phyloP scores from a whole-genome alignment of 2,797 vertebrate species.

The Uromys caudimaculatus region DNA sequence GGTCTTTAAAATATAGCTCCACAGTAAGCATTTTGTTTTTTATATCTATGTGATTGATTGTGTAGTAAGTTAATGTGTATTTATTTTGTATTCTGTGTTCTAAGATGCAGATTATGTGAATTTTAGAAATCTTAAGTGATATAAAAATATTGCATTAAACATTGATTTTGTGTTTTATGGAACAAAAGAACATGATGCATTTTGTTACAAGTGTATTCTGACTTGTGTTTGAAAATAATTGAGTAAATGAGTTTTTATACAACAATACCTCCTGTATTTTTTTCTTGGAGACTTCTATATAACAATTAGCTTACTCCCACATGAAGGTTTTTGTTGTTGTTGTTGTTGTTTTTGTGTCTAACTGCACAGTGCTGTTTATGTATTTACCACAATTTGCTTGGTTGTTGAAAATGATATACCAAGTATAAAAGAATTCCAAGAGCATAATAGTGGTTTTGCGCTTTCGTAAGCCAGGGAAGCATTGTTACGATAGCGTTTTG shows the following conservation, averaged over 20 bases:
- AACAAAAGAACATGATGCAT: slow-evolving; percentile 33
- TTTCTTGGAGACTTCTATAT: neutral
- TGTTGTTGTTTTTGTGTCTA: neutral
- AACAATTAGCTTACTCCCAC: neutral
- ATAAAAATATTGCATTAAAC: neutral
- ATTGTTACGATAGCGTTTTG: neutral
- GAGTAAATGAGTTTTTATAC: slow-evolving; percentile 39
- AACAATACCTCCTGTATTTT: slow-evolving; percentile 7
- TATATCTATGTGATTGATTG: slow-evolving; percentile 30
- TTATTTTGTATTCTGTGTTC: slow-evolving; percentile 60
- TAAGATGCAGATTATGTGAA: slow-evolving; percentile 6
- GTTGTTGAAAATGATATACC: neutral
- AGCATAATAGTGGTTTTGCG: neutral
- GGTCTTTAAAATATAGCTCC: slow-evolving; percentile 47
- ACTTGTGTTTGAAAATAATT: slow-evolving; percentile 48
- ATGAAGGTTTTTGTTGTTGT: neutral
- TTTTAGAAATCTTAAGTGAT: slow-evolving; percentile 56
- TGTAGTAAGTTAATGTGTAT: slow-evolving; percentile 4
- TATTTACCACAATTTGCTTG: neutral
- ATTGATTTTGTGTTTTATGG: slow-evolving; percentile 34
- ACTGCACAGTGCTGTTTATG: neutral
- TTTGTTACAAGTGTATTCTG: slow-evolving; percentile 55
- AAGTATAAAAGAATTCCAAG: neutral
- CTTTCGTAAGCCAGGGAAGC: neutral
- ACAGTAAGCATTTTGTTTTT: slow-evolving; percentile 39